Base-by-base conservation (phyloP, 2,888 invertebrate genomes). In the Nephrotoma guestfalica region DNA sequence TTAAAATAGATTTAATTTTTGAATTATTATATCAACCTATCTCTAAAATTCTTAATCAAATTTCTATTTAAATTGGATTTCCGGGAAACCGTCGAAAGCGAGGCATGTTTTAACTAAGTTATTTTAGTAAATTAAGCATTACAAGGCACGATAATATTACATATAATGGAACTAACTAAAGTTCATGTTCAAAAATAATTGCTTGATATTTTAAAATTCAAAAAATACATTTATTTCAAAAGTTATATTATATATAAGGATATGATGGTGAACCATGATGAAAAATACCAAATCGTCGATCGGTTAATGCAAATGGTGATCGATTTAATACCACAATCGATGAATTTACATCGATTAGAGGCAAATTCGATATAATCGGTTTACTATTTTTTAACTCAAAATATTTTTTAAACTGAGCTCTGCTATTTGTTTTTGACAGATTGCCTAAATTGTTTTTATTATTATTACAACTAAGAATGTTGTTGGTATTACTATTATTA, bases 191-290 rank as follows among this genome's bases (percentile, higher is more conserved):
- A 30, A 30, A 30, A 30, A 30, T 30, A 30, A 2, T 30, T 30
- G 2, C 30, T 30, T 30, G 30, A 30, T 30, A 30, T 30, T 30
- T 30, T 30, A 30, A 2, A 30, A 30, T 30, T 30, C 2, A 30
- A 2, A 30, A 30, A 30, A 30, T 30, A 30, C 30, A 30, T 30
- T 30, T 30, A 30, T 2, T 3, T 2, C 30, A 30, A 30, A 30
- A 51, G 6, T 6, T 51, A 40, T 3, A 41, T 87, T 57, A 87
- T 84, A 86, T 86, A 83, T 87, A 88, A 0, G 88, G 87, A 40
- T 86, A 47, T 7, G 88, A 88, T 47, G 87, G 87, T 30, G 88
- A 86, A 43, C 86, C 57, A 86, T 88, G 88, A 87, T 87, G 88
- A 51, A 88, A 86, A 71, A 88, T 86, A 40, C 88, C 88, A 83